Evolutionary conservation across 2,797 vertebrate species (phyloP), one percentile per base, ranked within the genome.

Genomic region (Percopsis omiscomaycus): DNA sequence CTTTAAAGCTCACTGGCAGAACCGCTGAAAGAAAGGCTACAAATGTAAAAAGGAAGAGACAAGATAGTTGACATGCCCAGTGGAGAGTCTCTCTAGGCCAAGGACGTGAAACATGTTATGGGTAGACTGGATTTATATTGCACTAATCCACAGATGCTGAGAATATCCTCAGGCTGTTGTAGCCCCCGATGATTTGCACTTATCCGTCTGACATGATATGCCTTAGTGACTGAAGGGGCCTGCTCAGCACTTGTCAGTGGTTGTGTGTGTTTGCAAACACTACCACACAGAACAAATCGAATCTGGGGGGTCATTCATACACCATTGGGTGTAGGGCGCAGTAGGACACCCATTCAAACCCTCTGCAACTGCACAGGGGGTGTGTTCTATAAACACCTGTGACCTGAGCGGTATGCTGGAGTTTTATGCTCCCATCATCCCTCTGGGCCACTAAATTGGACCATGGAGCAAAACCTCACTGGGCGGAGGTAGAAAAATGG

Each of bases 361-460:
- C 46, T 27, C 6, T 48, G 30, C 15, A 57, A n/a, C 47, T 66
- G 53, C 29, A 55, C 42, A 59, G 47, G 14, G 52, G 56, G 60
- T 73, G 61, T 50, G 71, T 80, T 90, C 88, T 84, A 88, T 89
- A 90, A 90, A 90, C 80, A 74, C 66, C 1, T 12, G 42, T 70
- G 71, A 74, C 66, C 1, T 12, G 42, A 71, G 71, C 49, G 81
- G 86, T 79, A 89, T 46, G 68, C 28, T 42, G 73, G 59, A 57
- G 68, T 71, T 81, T 78, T 68, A 62, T 51, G 69, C 64, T 79
- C 71, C 75, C 71, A 76, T 74, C 73, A 77, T 65, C 66, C 70
- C 67, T 72, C 52, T 59, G 61, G 55, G 69, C 73, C 55, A 72
- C 71, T 82, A 79, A 66, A 86, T 85, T 86, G 55, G 15, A 76